Evolutionary conservation across 2,888 invertebrate species (phyloP).

Genomic region (Bugulina stolonifera): DNA sequence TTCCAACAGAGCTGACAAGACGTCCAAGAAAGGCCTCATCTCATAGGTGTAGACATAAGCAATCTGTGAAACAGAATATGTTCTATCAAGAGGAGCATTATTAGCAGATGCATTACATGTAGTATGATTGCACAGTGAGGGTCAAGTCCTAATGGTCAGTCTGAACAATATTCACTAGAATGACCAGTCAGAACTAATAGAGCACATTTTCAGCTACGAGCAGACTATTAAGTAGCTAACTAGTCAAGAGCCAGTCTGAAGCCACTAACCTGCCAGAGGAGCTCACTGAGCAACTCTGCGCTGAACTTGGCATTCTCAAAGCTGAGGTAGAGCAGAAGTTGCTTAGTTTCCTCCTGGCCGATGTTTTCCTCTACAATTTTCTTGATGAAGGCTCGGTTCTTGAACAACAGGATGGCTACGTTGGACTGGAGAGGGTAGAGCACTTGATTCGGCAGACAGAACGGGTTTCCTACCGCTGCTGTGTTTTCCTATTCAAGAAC

Average conservation of each 20-base stretch:
- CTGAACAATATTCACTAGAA: no score
- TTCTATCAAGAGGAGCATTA: no score
- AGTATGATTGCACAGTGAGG: no score
- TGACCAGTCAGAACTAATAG: no score
- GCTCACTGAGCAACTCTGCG: conserved; percentile 76
- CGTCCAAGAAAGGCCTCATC: conserved; percentile 82
- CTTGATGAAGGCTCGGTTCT: conserved; percentile 65
- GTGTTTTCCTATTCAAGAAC: no score
- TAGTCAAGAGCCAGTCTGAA: no score
- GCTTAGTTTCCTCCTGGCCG: conserved; percentile 81
- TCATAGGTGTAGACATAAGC: conserved; percentile 86
- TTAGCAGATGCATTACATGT: no score
- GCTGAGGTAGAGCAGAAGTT: conserved; percentile 83
- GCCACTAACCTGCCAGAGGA: conserved; percentile 67
- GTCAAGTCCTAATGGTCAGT: no score
- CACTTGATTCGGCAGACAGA: conserved; percentile 49
- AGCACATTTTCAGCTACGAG: no score
- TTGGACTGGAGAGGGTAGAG: conserved; percentile 67
- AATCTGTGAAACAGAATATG: no score
- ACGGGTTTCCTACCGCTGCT: neutral
- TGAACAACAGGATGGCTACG: conserved; percentile 76
- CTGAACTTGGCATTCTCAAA: conserved; percentile 97
- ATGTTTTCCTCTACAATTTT: conserved; percentile 91
- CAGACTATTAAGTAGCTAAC: no score
- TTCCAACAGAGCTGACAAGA: conserved; percentile 75